phyloP scores from a whole-genome alignment of 2,888 invertebrate genomes.

The Drosophila ezoana region DNA sequence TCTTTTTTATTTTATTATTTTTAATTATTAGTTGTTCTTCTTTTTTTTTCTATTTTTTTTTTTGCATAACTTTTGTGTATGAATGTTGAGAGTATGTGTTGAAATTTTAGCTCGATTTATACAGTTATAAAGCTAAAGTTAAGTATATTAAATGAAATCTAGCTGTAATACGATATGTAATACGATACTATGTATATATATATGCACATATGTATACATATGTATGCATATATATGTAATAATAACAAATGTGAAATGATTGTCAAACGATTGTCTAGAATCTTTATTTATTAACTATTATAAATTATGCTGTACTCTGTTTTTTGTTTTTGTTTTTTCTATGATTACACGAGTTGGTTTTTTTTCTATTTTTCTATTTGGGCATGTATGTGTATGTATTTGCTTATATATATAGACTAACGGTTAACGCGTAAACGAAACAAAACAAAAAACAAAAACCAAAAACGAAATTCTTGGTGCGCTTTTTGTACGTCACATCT shows the following conservation, averaged over 20 bases:
- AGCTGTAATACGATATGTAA: constrained; percentile 52
- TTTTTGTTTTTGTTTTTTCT: constrained; percentile 3
- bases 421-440: constrained; percentile 13
- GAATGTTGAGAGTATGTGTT: constrained; percentile 30
- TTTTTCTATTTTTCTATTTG: not conserved
- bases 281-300: constrained; percentile 55
- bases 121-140: constrained; percentile 13
- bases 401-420: constrained; percentile 12
- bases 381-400: not conserved
- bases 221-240: constrained; percentile 38
- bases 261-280: constrained; percentile 57
- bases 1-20: not conserved
- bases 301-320: constrained; percentile 7
- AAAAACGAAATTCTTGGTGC: constrained; percentile 1
- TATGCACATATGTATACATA: constrained; percentile 28
- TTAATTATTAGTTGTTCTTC: not conserved
- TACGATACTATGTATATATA: constrained; percentile 21
- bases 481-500: constrained; percentile 26
- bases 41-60: constrained; percentile 3
- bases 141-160: constrained; percentile 13
- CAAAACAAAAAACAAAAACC: too few relatives aligned
- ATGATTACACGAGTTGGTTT: constrained; percentile 14
- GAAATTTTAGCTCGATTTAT: constrained; percentile 38
- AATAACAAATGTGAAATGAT: constrained; percentile 63
- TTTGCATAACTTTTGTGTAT: constrained; percentile 4